phyloP scores from a whole-genome alignment of 2,888 invertebrate species.

The Trypoxylon attenuatum region DNA sequence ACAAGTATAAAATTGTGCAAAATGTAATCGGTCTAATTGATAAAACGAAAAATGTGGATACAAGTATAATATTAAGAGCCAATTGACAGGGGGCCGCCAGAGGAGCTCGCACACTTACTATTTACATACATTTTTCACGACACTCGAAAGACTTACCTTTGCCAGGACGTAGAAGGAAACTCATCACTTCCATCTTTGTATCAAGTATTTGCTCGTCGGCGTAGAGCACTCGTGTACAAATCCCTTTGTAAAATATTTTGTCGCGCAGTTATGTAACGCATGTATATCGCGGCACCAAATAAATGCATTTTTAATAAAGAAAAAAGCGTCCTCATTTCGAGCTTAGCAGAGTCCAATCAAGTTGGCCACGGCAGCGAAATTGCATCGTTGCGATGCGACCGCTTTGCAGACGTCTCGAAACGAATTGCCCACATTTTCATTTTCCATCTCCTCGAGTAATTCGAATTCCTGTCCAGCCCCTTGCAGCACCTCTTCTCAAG shows the following conservation, averaged over 20 bases:
- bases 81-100: conserved; percentile 21
- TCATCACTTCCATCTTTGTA: neutral
- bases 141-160: neutral
- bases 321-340: neutral
- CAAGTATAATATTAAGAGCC: no score
- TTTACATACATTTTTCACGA: conserved; percentile 2
- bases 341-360: neutral
- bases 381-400: neutral
- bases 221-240: conserved; percentile 37
- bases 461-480: neutral
- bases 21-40: no score
- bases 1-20: no score
- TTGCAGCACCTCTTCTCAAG: neutral
- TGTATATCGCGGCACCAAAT: conserved; percentile 31
- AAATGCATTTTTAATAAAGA: conserved; percentile 40
- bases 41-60: no score
- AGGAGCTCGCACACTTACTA: neutral
- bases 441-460: conserved; percentile 17
- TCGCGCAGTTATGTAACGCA: conserved; percentile 27
- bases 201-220: conserved; percentile 5
- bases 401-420: neutral
- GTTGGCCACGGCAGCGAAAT: conserved; percentile 11
- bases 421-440: conserved; percentile 21
- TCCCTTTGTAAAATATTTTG: conserved; percentile 43
- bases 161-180: neutral